phyloP scores from a whole-genome alignment of 2,113 vertebrate genomes.

The Ageneiosus marmoratus region DNA sequence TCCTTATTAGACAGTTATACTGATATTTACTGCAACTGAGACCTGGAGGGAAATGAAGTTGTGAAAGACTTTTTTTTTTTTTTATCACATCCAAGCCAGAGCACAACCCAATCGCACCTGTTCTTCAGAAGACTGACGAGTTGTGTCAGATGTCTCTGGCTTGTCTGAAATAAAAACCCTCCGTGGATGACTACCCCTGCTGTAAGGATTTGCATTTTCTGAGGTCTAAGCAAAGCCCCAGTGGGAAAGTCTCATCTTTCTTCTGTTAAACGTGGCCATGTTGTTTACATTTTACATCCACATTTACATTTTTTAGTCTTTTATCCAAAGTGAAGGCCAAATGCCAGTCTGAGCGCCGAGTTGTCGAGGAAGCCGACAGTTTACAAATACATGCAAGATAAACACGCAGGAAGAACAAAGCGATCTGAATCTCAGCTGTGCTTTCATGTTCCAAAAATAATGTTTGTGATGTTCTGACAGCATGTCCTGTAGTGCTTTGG shows the following conservation, averaged over 20 bases:
- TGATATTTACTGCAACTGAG: not conserved
- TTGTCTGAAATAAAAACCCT: not conserved
- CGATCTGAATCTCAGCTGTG: too few species aligned
- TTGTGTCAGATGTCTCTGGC: not conserved
- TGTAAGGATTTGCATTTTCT: conserved; percentile 17
- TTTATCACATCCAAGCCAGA: not conserved
- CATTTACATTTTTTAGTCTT: not conserved
- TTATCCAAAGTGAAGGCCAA: not conserved
- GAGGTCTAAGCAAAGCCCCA: not conserved
- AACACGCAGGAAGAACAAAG: not conserved
- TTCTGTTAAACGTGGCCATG: not conserved
- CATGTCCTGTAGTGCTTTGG: not conserved
- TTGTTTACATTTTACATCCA: not conserved
- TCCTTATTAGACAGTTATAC: not conserved
- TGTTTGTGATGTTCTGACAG: not conserved
- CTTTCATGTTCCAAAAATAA: not conserved
- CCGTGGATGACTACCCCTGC: not conserved
- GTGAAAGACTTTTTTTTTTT: too few species aligned
- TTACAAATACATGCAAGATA: not conserved
- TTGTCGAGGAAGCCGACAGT: not conserved
- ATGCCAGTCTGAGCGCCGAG: not conserved
- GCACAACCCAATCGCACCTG: not conserved
- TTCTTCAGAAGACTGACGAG: not conserved
- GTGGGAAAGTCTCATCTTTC: not conserved
- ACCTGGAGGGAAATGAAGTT: not conserved